Base-by-base conservation (phyloP, 2,888 invertebrate genomes). In the Caenorhabditis parvicauda region DNA sequence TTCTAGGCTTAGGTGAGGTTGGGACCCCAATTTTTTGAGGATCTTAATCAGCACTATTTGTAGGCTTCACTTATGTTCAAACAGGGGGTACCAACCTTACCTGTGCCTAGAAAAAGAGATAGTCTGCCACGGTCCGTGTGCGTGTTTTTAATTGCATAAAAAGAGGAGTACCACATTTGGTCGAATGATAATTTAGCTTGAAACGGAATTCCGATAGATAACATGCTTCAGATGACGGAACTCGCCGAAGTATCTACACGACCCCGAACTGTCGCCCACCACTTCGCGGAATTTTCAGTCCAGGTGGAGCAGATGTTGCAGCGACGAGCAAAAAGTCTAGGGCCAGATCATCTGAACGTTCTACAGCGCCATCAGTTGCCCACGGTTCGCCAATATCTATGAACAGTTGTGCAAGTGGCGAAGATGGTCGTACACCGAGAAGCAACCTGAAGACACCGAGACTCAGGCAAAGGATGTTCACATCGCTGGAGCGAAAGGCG, bases 401-500 rank as follows among this genome's bases (percentile, higher is more conserved):
- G 9, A 64, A 54, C 32, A 66, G 69, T 42, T 48, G 49, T n/a
- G n/a, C 56, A n/a, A 56, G 56, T 47, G 60, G 53, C 12, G 54
- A 47, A 19, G 64, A 64, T 42, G 57, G 58, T n/a, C 59, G 70
- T 19, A 72, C 74, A 14, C 72, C 74, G 6, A 52, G 74, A 48
- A 63, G 61, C 32, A 52, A 67, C 2, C 65, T 66, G 7, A 71
- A 75, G 61, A 72, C 77, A 14, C 67, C 74, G 6, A 53, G 72
- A 39, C 56, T 79, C 21, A 57, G 70, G n/a, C 70, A 69, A 46
- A 63, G 77, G n/a, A 64, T 89, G 55, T 85, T 88, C 79, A 88
- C 88, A 37, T 87, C 87, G 74, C 84, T 89, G 54, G 89, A 89
- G 81, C 84, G 88, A 56, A 87, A 88, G 32, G 82, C 88, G 58